Percentiles rank a stretch among this genome's conserved stretches.
Evolutionary conservation across 1,140 invertebrate species (phyloP).

Genomic region (Maniola jurtina): DNA sequence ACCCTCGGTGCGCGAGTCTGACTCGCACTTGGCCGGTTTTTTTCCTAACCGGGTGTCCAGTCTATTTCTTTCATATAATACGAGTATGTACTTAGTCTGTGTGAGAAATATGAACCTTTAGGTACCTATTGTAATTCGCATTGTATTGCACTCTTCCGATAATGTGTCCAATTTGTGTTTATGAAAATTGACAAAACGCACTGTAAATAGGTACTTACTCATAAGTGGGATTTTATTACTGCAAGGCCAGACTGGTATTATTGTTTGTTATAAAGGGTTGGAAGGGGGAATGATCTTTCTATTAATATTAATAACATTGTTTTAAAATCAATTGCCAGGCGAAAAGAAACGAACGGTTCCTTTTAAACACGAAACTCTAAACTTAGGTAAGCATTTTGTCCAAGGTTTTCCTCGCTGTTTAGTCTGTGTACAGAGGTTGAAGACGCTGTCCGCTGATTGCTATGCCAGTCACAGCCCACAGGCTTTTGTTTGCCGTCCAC

Average conservation of each 20-base stretch:
- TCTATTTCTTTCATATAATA: not conserved
- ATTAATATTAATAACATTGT: conserved; percentile 6
- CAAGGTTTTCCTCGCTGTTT: too few relatives aligned
- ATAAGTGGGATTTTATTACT: conserved; percentile 1
- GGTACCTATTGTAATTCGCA: not conserved
- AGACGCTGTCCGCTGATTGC: conserved; percentile 49
- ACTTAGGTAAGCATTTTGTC: too few relatives aligned
- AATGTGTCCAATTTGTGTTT: not conserved
- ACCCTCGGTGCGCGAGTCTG: too few relatives aligned
- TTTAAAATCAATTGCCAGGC: too few relatives aligned
- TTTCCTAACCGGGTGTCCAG: too few relatives aligned
- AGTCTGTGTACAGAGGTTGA: conserved; percentile 15
- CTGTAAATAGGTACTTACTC: not conserved
- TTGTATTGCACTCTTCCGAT: not conserved
- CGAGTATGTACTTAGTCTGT: not conserved
- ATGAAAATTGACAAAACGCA: conserved; percentile 3
- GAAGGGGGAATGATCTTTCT: not conserved
- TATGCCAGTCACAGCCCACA: conserved; percentile 57
- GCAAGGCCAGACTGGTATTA: not conserved
- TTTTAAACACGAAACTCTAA: too few relatives aligned
- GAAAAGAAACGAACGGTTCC: too few relatives aligned
- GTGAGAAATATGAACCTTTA: not conserved
- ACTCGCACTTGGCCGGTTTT: too few relatives aligned
- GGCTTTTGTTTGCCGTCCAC: conserved; percentile 59
- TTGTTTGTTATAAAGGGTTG: not conserved